These are phyloP conservation scores for Zygaena filipendulae DNA, from an alignment of 2,888 invertebrate species.

Conservation along the genomic window DNA sequence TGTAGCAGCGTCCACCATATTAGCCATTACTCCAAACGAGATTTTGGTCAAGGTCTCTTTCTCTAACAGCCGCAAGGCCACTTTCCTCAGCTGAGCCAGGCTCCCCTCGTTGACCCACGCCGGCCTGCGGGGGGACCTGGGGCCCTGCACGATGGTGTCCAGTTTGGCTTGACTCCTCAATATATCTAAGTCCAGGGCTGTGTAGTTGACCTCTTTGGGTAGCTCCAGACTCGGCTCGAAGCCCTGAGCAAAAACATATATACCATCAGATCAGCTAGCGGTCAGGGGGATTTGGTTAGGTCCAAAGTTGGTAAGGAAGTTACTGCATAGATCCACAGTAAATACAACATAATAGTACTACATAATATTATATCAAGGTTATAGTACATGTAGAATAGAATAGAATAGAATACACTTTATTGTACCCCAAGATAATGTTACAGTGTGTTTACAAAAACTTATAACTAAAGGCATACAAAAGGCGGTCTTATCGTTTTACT, in stretches of 20 bases:
- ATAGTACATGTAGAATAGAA: too few species aligned
- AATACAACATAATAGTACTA: too few species aligned
- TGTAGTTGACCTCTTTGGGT: constrained; percentile 35
- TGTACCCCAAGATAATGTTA: too few species aligned
- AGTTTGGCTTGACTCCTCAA: constrained; percentile 26
- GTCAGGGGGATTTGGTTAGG: too few species aligned
- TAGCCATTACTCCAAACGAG: constrained; percentile 40
- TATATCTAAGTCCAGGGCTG: constrained; percentile 27
- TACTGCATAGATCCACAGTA: too few species aligned
- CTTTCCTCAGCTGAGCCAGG: constrained; percentile 23
- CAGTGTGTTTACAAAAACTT: too few species aligned
- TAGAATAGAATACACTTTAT: too few species aligned
- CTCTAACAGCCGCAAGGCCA: constrained; percentile 30
- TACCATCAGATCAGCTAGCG: too few species aligned
- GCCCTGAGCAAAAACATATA: constrained; percentile 33
- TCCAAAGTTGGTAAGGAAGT: too few species aligned
- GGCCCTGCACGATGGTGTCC: constrained; percentile 26
- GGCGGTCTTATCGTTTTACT: too few species aligned
- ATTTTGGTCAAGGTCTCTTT: constrained; percentile 41
- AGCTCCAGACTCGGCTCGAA: constrained; percentile 32
- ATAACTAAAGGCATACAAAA: too few species aligned
- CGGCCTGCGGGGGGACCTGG: constrained; percentile 32
- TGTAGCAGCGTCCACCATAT: constrained; percentile 49
- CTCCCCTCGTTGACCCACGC: constrained; percentile 43
- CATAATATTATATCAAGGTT: too few species aligned